phyloP scores from a whole-genome alignment of 2,888 invertebrate genomes.

The Campoplex capitator region DNA sequence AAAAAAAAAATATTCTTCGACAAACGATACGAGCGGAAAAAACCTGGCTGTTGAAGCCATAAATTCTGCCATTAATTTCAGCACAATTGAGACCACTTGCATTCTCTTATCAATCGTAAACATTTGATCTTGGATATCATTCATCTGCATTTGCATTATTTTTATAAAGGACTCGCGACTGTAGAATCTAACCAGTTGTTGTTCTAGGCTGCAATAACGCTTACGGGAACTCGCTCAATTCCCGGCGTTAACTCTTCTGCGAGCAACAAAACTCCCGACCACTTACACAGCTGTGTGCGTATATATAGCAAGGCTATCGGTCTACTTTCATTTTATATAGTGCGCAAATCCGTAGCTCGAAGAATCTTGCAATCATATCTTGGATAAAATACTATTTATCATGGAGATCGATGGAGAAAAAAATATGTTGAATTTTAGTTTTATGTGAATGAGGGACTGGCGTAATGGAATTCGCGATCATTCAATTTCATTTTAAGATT shows the following conservation, averaged over 20 bases:
- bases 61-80: not conserved
- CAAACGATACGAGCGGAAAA: not conserved
- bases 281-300: conserved; percentile 2
- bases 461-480: too few relatives aligned
- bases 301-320: conserved; percentile 63
- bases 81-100: conserved; percentile 25
- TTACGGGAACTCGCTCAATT: conserved; percentile 10
- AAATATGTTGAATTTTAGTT: not conserved
- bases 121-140: conserved; percentile 14
- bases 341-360: conserved; percentile 23
- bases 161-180: not conserved
- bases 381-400: not conserved
- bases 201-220: not conserved
- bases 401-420: not conserved
- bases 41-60: not conserved
- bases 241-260: conserved; percentile 30
- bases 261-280: conserved; percentile 39
- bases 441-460: too few relatives aligned
- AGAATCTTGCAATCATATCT: conserved; percentile 7
- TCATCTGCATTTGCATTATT: conserved; percentile 14
- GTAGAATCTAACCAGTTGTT: conserved; percentile 15
- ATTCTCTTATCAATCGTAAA: conserved; percentile 4
- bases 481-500: too few relatives aligned
- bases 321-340: conserved; percentile 67
- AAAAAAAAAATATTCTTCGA: not conserved